These are phyloP conservation scores for Platorchestia sp. DNA, from an alignment of 1,140 invertebrate genomes.

Conservation along the genomic window DNA sequence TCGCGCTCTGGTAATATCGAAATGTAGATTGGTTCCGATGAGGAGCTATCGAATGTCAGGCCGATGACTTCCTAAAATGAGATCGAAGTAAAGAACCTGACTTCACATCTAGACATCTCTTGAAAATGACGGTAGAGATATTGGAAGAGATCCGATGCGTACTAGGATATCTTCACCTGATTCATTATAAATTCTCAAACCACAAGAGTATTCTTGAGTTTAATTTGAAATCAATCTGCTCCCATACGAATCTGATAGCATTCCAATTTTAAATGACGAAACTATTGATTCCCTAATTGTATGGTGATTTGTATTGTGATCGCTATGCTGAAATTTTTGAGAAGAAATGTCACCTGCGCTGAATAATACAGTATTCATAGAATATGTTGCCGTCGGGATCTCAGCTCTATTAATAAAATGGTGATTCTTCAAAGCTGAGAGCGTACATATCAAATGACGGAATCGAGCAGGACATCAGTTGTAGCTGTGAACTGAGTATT, in stretches of 20 bases:
- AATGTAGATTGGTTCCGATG: constrained; percentile 44
- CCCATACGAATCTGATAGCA: background rate
- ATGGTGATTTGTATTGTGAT: background rate
- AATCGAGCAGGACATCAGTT: background rate
- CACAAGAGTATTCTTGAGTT: background rate
- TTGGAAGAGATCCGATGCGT: background rate
- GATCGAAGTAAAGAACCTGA: constrained; percentile 31
- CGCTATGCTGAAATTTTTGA: background rate
- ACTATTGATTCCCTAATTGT: background rate
- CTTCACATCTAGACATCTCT: background rate
- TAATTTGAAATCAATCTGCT: background rate
- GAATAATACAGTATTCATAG: background rate
- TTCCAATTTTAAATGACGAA: background rate
- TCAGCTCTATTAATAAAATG: background rate
- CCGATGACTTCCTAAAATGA: constrained; percentile 36
- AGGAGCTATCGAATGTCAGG: constrained; percentile 31
- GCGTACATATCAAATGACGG: too few species aligned
- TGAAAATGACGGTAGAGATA: background rate
- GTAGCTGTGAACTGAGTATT: background rate
- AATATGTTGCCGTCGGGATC: background rate
- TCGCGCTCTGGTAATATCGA: background rate
- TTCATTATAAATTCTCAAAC: background rate
- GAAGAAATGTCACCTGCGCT: background rate
- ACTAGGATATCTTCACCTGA: background rate
- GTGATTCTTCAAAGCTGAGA: background rate